Evolutionary conservation across 2,888 invertebrate genomes (phyloP).

Genomic region (Leptopilina syphax): DNA sequence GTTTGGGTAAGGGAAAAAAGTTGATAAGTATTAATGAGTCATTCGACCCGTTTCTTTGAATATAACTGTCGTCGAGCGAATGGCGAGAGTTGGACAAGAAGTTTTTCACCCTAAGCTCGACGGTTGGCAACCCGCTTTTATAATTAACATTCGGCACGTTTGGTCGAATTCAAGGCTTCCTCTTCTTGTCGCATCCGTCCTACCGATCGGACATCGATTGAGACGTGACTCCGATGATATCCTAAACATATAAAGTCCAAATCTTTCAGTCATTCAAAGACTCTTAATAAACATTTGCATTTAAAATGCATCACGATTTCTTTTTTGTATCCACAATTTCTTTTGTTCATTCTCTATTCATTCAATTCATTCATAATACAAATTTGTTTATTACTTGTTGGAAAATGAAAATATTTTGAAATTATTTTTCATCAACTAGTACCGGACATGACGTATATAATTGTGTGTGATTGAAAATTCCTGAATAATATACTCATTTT

Average conservation of each 20-base stretch:
- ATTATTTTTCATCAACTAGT: neutral
- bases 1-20: constrained; percentile 48
- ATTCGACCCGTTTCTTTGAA: constrained; percentile 50
- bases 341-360: neutral
- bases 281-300: neutral
- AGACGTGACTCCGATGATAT: constrained; percentile 66
- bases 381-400: no score
- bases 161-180: constrained; percentile 57
- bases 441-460: constrained; percentile 29
- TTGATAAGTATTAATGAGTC: constrained; percentile 51
- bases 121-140: constrained; percentile 60
- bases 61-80: constrained; percentile 46
- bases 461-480: constrained; percentile 1
- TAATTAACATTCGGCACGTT: constrained; percentile 75
- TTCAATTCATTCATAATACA: no score
- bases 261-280: neutral
- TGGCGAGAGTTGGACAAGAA: constrained; percentile 56
- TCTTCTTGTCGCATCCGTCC: constrained; percentile 55
- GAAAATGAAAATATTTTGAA: neutral
- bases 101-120: constrained; percentile 65
- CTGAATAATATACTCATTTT: neutral
- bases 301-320: neutral
- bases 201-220: constrained; percentile 63
- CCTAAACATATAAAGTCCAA: constrained; percentile 13
- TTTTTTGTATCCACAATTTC: neutral